Evolutionary conservation across 2,888 invertebrate species (phyloP).

Genomic region (Drosophila pullipes): DNA sequence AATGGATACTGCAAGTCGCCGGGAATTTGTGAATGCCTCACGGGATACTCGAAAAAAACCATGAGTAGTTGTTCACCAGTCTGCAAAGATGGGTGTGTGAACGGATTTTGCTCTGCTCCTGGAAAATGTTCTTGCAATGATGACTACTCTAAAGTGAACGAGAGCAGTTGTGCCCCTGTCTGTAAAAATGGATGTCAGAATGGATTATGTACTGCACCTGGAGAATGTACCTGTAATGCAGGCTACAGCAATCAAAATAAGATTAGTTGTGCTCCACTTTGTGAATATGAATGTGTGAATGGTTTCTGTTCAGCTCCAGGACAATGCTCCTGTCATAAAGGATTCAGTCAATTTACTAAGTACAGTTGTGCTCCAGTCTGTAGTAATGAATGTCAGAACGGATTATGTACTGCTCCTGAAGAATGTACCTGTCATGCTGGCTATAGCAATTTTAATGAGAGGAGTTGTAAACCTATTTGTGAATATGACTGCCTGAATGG

Average conservation of each 20-base stretch:
- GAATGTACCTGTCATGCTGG: background rate
- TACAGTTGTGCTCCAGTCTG: background rate
- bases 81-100: no score
- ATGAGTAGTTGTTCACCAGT: no score
- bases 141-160: no score
- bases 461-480: slow-evolving; percentile 21
- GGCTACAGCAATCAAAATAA: no score
- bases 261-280: no score
- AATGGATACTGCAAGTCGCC: slow-evolving; percentile 86
- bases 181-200: background rate
- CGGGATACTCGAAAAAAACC: slow-evolving; percentile 84
- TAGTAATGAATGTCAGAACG: background rate
- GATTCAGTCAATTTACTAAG: no score
- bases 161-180: background rate
- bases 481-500: slow-evolving; percentile 6
- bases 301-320: slow-evolving; percentile 25
- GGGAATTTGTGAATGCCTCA: slow-evolving; percentile 89
- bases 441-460: background rate
- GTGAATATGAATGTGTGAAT: slow-evolving; percentile 12
- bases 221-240: no score
- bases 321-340: slow-evolving; percentile 30
- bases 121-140: slow-evolving; percentile 22
- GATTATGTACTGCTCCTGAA: background rate
- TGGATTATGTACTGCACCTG: background rate
- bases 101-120: no score